These are phyloP conservation scores for Aeoliscus strigatus DNA, from an alignment of 2,797 vertebrate genomes.

Conservation along the genomic window DNA sequence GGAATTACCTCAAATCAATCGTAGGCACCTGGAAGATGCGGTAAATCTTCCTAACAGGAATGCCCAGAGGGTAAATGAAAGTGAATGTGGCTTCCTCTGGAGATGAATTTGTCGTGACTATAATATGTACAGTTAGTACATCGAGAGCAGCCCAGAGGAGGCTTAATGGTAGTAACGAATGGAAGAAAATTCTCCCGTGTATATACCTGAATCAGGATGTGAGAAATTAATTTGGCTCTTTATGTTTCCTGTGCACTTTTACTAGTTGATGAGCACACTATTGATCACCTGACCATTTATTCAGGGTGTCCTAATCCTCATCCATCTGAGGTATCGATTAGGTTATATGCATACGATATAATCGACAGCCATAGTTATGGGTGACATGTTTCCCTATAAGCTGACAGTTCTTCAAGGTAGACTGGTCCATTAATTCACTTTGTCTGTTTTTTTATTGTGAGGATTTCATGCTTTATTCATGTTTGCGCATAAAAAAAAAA, in stretches of 20 bases:
- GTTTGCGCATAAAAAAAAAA: neutral
- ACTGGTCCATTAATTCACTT: no score
- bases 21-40: constrained; percentile 36
- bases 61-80: constrained; percentile 37
- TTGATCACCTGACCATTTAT: constrained; percentile 18
- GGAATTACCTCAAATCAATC: constrained; percentile 58
- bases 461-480: no score
- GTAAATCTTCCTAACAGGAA: constrained; percentile 48
- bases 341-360: constrained; percentile 14
- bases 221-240: neutral
- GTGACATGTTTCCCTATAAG: neutral
- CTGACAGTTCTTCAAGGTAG: no score
- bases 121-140: constrained; percentile 1
- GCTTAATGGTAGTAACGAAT: constrained; percentile 5
- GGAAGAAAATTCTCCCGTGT: constrained; percentile 9
- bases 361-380: constrained; percentile 20
- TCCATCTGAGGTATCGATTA: constrained; percentile 46
- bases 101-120: constrained; percentile 17
- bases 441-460: no score
- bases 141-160: constrained; percentile 1
- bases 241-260: neutral
- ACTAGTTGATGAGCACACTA: constrained; percentile 4
- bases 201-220: no score
- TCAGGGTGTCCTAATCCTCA: constrained; percentile 36
- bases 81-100: constrained; percentile 15